Evolutionary conservation across 2,888 invertebrate genomes (phyloP).

Genomic region (Pasiphila rectangulata): DNA sequence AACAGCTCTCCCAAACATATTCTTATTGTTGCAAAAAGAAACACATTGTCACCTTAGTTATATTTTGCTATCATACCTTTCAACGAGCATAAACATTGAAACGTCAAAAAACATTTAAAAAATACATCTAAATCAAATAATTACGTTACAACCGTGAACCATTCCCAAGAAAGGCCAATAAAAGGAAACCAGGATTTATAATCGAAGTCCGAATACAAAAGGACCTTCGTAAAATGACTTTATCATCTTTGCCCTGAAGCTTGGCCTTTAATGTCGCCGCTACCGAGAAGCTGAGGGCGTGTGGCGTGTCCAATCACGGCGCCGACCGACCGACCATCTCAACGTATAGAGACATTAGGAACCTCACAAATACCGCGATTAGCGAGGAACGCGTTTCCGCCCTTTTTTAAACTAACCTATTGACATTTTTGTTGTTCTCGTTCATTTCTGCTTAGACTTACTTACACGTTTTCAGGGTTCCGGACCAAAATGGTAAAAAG

Average conservation of each 20-base stretch:
- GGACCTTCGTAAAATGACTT: slow-evolving; percentile 9
- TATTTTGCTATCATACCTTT: no score
- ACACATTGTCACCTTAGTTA: no score
- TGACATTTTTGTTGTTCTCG: slow-evolving; percentile 9
- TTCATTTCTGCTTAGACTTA: neutral
- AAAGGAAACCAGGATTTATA: slow-evolving; percentile 1
- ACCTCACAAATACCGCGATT: slow-evolving; percentile 54
- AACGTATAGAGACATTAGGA: slow-evolving; percentile 63
- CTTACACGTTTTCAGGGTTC: no score
- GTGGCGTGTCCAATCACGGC: slow-evolving; percentile 63
- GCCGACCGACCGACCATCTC: slow-evolving; percentile 29
- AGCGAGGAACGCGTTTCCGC: slow-evolving; percentile 60
- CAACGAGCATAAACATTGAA: no score
- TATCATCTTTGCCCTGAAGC: slow-evolving; percentile 27
- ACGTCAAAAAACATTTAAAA: no score
- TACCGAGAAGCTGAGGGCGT: slow-evolving; percentile 62
- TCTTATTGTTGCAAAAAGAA: no score
- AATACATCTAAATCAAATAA: no score
- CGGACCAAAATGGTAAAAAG: no score
- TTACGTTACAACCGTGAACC: no score
- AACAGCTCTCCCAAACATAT: no score
- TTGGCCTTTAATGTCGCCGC: slow-evolving; percentile 52
- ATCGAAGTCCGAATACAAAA: slow-evolving; percentile 8
- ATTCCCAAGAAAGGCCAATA: neutral
- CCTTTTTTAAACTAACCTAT: slow-evolving; percentile 40